phyloP scores from a whole-genome alignment of 2,888 invertebrate genomes.

The Diarsia dahlii region DNA sequence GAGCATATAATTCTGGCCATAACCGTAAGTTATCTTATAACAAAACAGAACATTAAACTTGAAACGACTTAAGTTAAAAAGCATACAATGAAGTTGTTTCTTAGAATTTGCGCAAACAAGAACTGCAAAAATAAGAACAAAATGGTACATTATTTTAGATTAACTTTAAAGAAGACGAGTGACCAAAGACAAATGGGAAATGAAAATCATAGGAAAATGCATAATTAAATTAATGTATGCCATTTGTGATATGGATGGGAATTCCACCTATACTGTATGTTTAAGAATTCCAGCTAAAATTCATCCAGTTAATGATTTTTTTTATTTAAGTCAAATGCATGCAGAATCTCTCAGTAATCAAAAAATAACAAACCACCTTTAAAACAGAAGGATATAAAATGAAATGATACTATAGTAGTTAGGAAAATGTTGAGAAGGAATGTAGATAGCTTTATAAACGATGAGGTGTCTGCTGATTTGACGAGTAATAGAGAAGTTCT shows the following conservation, averaged over 20 bases:
- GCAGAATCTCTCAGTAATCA: neutral
- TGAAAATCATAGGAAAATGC: neutral
- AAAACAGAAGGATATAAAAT: neutral
- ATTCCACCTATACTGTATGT: neutral
- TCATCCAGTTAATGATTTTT: neutral
- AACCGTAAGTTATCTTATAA: constrained; percentile 24
- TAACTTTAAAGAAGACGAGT: neutral
- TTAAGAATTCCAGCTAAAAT: neutral
- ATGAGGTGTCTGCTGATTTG: too few relatives aligned
- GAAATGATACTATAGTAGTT: neutral
- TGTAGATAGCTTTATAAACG: too few relatives aligned
- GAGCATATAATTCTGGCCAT: constrained; percentile 2
- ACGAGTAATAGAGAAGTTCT: too few relatives aligned
- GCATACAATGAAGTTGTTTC: constrained; percentile 21
- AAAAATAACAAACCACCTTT: too few relatives aligned
- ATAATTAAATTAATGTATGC: neutral
- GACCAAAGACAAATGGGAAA: neutral
- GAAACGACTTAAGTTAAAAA: constrained; percentile 32
- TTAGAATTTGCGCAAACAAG: constrained; percentile 20
- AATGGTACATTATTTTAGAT: neutral
- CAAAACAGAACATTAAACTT: constrained; percentile 35
- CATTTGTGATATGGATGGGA: neutral
- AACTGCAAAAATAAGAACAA: constrained; percentile 6
- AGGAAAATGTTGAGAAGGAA: too few relatives aligned
- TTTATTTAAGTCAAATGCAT: neutral